Base-by-base conservation (phyloP, 1,140 invertebrate species). In the Drosophila trapezifrons region DNA sequence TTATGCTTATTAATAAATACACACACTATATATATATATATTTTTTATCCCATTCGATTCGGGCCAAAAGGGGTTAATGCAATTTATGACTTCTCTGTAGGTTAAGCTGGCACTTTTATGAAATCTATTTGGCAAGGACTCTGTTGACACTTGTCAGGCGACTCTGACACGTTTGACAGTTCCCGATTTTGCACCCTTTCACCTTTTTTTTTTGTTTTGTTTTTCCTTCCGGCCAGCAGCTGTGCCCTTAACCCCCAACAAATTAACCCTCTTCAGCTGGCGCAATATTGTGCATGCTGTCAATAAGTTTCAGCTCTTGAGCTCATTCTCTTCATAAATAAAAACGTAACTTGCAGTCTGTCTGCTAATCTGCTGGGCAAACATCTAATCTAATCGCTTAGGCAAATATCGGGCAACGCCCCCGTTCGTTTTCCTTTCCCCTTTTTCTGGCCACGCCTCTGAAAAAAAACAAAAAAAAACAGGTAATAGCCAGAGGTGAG, bases 131-230 rank as follows among this genome's bases (percentile, higher is more conserved):
- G 83, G 51, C 67, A 51, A 52, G 52, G 42, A 71, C 65, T 71
- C 51, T 56, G 38, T 80, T 87, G 83, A 87, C 83, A 86, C 83
- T 86, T 86, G 83, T 87, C 82, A 86, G 81, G 59, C 69, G 65
- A 60, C 51, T 74, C 82, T 86, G 82, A 78, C 82, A 87, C 79
- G 74, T 89, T 84, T 89, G 84, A 89, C 84, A 89, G 84, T 79
- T 80, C 1, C 27, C 2, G 32, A 20, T 9, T 52, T 58, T 62
- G 73, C 76, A 76, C 69, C 79, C 76, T 71, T 80, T 84, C 62
- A 66, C 67, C 70, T 71, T 64, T 79, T 45, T 38, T 57, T n/a
- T n/a, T n/a, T n/a, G n/a, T n/a, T n/a, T n/a, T n/a, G n/a, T n/a
- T n/a, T n/a, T 66, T 58, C 18, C 43, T 46, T 32, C 29, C 5